Percentiles rank a stretch among this genome's conserved stretches.
These are phyloP conservation scores for Acholoe squamosa DNA, from an alignment of 2,888 invertebrate genomes.

Conservation along the genomic window DNA sequence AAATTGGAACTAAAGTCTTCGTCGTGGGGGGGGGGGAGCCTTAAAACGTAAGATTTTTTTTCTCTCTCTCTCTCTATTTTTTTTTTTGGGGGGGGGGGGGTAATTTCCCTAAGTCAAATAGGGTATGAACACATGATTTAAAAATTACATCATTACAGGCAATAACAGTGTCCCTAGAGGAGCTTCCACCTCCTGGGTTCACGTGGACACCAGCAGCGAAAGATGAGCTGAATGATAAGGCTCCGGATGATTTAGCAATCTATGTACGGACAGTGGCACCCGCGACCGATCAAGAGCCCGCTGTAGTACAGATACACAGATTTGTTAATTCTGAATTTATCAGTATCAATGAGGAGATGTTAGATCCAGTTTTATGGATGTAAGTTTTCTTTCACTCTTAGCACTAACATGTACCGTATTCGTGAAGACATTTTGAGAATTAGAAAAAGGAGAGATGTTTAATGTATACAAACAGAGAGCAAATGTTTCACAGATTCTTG, in stretches of 20 bases:
- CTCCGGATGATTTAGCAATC: not conserved
- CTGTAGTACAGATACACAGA: not conserved
- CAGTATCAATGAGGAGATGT: constrained; percentile 46
- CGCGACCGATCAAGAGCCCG: not conserved
- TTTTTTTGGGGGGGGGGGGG: no score
- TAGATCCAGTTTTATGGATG: not conserved
- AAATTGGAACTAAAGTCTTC: no score
- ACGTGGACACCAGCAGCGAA: not conserved
- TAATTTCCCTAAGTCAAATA: no score
- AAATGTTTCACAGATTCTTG: no score
- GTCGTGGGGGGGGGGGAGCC: no score
- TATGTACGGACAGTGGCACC: not conserved
- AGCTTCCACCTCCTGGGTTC: constrained; percentile 26
- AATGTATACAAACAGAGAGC: no score
- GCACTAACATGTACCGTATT: no score
- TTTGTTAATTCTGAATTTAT: not conserved
- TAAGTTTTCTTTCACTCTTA: not conserved
- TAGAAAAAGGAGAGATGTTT: no score
- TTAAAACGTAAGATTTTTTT: no score
- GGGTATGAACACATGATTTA: no score
- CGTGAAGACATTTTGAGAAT: no score
- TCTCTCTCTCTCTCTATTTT: no score
- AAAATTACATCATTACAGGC: not conserved
- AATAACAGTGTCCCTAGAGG: not conserved
- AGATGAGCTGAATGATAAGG: not conserved